phyloP scores from a whole-genome alignment of 2,888 invertebrate species.

The Euplexia lucipara region DNA sequence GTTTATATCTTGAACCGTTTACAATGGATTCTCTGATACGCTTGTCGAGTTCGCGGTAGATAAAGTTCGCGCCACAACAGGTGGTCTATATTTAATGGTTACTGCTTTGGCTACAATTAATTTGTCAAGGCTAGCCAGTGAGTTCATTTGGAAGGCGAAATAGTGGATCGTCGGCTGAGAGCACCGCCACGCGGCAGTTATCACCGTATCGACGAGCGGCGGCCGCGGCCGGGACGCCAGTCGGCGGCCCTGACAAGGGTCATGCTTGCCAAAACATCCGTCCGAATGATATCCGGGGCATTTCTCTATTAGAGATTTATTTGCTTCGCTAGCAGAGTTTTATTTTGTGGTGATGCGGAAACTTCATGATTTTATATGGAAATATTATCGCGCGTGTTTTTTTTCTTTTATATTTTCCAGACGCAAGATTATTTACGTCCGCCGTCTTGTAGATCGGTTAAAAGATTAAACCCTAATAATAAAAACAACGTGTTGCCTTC shows the following conservation, averaged over 20 bases:
- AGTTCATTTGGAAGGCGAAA: slow-evolving; percentile 68
- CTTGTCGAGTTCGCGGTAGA: slow-evolving; percentile 56
- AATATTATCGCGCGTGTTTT: slow-evolving; percentile 23
- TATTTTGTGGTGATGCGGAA: slow-evolving; percentile 53
- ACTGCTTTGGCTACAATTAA: slow-evolving; percentile 80
- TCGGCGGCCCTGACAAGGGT: slow-evolving; percentile 74
- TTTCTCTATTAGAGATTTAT: slow-evolving; percentile 74
- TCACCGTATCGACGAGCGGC: slow-evolving; percentile 49
- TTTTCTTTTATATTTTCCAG: slow-evolving; percentile 9
- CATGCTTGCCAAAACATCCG: slow-evolving; percentile 79
- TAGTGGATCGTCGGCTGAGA: slow-evolving; percentile 58
- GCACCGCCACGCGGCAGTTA: slow-evolving; percentile 33
- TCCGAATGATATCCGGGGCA: slow-evolving; percentile 74
- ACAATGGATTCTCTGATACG: slow-evolving; percentile 46
- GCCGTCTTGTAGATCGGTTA: slow-evolving; percentile 28
- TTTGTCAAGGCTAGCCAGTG: slow-evolving; percentile 75
- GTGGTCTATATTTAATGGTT: slow-evolving; percentile 83
- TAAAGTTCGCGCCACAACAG: slow-evolving; percentile 74
- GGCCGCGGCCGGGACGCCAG: slow-evolving; percentile 20
- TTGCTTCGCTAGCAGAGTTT: slow-evolving; percentile 64
- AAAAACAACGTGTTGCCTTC: slow-evolving; percentile 30
- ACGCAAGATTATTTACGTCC: slow-evolving; percentile 5
- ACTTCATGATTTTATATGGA: slow-evolving; percentile 36
- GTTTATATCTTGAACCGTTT: slow-evolving; percentile 44
- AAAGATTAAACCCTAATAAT: slow-evolving; percentile 33